Conservation (phyloP, 2,113 vertebrate species). For the Tautogolabrus adspersus region DNA sequence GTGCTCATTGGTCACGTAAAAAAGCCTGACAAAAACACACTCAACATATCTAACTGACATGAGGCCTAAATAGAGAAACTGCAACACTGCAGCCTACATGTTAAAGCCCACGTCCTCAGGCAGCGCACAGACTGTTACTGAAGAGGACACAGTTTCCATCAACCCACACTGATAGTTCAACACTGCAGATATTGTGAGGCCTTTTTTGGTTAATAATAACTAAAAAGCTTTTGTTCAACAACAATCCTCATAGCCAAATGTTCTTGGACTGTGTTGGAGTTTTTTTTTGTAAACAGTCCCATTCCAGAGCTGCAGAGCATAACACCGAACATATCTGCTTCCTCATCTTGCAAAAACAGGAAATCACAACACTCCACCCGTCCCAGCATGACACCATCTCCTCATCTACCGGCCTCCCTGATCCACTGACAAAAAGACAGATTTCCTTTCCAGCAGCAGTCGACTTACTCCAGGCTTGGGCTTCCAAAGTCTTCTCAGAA, state of each 20-base stretch:
- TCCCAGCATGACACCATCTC: constrained; percentile 51
- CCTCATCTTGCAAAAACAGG: constrained; percentile 73
- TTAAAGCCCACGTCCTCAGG: constrained; percentile 35
- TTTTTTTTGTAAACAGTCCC: constrained; percentile 24
- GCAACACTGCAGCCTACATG: constrained; percentile 44
- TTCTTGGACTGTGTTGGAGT: constrained; percentile 23
- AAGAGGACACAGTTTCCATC: constrained; percentile 53
- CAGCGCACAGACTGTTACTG: constrained; percentile 40
- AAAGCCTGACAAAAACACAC: constrained; percentile 36
- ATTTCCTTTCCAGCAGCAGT: neutral
- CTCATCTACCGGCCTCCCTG: constrained; percentile 12
- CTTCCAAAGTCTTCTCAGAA: constrained; percentile 6
- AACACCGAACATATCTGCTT: constrained; percentile 59
- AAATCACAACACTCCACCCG: constrained; percentile 71
- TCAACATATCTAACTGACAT: neutral
- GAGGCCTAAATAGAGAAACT: constrained; percentile 50
- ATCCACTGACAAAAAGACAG: constrained; percentile 21
- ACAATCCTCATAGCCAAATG: neutral
- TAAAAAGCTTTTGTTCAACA: neutral
- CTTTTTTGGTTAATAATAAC: neutral
- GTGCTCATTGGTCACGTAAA: constrained; percentile 20
- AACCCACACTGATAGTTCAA: constrained; percentile 47
- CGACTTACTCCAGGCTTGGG: constrained; percentile 16
- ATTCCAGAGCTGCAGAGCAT: constrained; percentile 65
- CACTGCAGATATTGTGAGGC: neutral